Base-by-base conservation (phyloP, 2,797 vertebrate species). In the Cynopterus sphinx region DNA sequence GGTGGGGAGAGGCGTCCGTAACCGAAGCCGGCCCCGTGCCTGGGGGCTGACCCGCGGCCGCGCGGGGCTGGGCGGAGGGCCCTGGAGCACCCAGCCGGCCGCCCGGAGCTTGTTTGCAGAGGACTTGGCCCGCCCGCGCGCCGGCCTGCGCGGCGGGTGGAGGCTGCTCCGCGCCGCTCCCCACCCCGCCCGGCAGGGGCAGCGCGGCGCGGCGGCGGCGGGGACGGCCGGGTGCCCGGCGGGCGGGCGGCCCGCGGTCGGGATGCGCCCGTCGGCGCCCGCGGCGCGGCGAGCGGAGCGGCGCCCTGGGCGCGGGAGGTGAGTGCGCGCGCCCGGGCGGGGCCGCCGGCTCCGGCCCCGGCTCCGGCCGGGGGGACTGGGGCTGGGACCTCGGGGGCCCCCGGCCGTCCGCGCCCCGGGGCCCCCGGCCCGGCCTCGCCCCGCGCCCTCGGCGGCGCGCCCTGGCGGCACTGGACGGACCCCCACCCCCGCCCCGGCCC, bases 1-100 rank as follows among this genome's bases (percentile, higher is more conserved):
- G 98, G 98, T 98, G 96, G 97, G 57, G 97, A 82, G 77, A 19
- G 77, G n/a, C 21, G 83, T 31, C 22, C 81, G 97, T 94, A 95
- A 97, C 98, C 74, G 98, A 99, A 99, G 98, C 97, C 97, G 98
- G 99, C 98, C 98, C 96, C 59, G 97, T 97, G 97, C 96, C 97
- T 36, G 65, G 83, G 90, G 92, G 85, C 96, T 39, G 92, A 93
- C 90, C 93, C 71, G 33, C 70, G 57, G 94, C 95, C 88, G 92
- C 79, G 67, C 75, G 3, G 63, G 49, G 92, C 78, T 83, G 92
- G 77, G 92, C 75, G 75, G 85, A 81, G 83, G 84, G 84, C 65
- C 31, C 91, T 39, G 49, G 41, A 88, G 88, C 96, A 87, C 96
- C 90, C 78, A 26, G 96, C 85, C 87, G 83, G 53, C 84, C 6